phyloP scores from a whole-genome alignment of 1,140 invertebrate genomes.

The Brachystomella parvula region DNA sequence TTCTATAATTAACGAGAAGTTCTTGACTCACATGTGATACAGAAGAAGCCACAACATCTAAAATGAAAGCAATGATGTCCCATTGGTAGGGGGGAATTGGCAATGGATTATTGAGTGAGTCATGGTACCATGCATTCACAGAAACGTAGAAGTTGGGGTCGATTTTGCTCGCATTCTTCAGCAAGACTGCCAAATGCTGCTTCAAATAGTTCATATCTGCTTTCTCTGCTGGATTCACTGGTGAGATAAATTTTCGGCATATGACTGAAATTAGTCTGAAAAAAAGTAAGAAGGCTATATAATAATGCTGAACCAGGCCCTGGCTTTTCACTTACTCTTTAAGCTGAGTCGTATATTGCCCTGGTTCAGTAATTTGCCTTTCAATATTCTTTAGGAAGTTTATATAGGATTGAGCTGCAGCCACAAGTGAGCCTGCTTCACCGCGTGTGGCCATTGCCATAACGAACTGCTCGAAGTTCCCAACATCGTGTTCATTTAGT shows the following conservation, averaged over 20 bases:
- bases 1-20: conserved; percentile 8
- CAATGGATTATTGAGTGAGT: conserved; percentile 9
- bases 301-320: no score
- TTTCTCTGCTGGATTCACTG: neutral
- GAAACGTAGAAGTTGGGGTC: conserved; percentile 14
- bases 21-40: conserved; percentile 18
- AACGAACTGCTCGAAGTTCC: neutral
- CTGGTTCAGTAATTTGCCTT: neutral
- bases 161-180: conserved; percentile 1
- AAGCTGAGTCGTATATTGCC: neutral
- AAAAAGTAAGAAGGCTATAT: no score
- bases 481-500: neutral
- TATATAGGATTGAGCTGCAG: neutral
- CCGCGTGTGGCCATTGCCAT: neutral
- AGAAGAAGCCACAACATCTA: conserved; percentile 18
- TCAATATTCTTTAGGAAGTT: neutral
- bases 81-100: conserved; percentile 15
- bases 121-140: conserved; percentile 13
- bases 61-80: conserved; percentile 17
- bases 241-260: neutral
- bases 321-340: neutral
- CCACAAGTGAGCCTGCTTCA: neutral
- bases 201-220: conserved; percentile 15
- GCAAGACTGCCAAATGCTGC: conserved; percentile 6
- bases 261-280: neutral